A percentile compares a stretch with the other conserved stretches of the same genome.
phyloP scores from a whole-genome alignment of 2,113 vertebrate genomes.

The Patagioenas fasciata region DNA sequence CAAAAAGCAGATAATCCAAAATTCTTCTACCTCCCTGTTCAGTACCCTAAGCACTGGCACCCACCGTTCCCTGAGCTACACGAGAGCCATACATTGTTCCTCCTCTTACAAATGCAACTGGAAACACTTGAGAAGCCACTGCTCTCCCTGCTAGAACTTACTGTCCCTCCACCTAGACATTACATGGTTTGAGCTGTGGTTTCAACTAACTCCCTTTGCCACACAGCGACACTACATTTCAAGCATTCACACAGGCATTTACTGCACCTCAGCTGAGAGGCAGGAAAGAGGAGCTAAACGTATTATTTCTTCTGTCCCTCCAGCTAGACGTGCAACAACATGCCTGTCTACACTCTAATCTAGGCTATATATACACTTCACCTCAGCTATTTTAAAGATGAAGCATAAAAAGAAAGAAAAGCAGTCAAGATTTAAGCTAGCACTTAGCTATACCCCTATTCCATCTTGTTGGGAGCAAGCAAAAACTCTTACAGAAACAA shows the following conservation, averaged over 20 bases:
- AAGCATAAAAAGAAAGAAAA: conserved; percentile 26
- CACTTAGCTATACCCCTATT: neutral
- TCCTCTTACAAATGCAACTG: neutral
- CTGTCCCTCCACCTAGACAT: neutral
- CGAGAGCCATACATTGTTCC: neutral
- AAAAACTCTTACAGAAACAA: neutral
- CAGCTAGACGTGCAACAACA: conserved; percentile 50
- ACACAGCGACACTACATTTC: neutral
- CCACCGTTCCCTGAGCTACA: neutral
- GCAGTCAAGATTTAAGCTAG: neutral
- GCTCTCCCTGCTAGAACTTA: neutral
- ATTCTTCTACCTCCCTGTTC: neutral
- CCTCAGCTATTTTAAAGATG: conserved; percentile 45
- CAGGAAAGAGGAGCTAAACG: conserved; percentile 25
- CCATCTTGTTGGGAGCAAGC: neutral
- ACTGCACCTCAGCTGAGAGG: conserved; percentile 29
- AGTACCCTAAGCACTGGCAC: neutral
- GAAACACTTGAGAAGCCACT: neutral
- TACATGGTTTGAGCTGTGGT: neutral
- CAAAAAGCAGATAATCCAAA: neutral
- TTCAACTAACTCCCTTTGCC: neutral
- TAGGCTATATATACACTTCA: conserved; percentile 4
- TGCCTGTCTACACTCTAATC: conserved; percentile 43
- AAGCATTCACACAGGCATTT: neutral
- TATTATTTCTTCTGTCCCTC: conserved; percentile 51